Base-by-base conservation (phyloP, 2,797 vertebrate species). In the Anguilla anguilla region DNA sequence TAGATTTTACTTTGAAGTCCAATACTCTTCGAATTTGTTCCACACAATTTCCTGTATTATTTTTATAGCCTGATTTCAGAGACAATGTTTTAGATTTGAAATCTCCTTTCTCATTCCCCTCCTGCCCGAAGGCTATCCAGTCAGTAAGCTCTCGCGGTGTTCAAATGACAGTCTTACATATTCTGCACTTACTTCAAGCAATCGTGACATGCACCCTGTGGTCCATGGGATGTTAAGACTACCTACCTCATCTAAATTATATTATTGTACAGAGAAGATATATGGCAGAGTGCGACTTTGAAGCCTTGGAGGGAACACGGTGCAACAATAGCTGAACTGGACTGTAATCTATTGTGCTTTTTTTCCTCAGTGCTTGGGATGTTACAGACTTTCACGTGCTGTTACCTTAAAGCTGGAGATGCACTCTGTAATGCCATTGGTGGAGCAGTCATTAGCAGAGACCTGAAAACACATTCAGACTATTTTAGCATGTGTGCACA, bases 361-460 rank as follows among this genome's bases (percentile, higher is more conserved):
- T 46, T 49, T 35, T 9, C 19, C 25, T 1, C 79, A n/a, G 35
- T 51, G 46, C 46, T n/a, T 9, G 2, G 79, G 22, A 82, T 49
- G 43, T 79, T 46, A 43, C 67, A 79, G 39, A 35, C 46, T 49
- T 51, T 51, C 17, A 82, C 19, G 51, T 39, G 31, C 7, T 81
- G 39, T 64, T 94, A 96, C 95, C 95, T 95, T 95, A 84, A 96
- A 95, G 88, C 92, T 95, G 67, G 88, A 86, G 15, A 53, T 46
- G 6, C 17, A 85, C 55, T 88, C 90, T 46, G 86, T 86, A 91
- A 91, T 90, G 25, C 69, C 88, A 51, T 88, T 89, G 74, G 53
- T 15, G 28, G n/a, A 31, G 79, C 79, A 49, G 46, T 82, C 53
- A 15, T 15, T 31, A 22, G n/a, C 53, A 55, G 53, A 84, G n/a